These are phyloP conservation scores for Stegodyphus dumicola DNA, from an alignment of 1,140 invertebrate genomes.

Conservation along the genomic window DNA sequence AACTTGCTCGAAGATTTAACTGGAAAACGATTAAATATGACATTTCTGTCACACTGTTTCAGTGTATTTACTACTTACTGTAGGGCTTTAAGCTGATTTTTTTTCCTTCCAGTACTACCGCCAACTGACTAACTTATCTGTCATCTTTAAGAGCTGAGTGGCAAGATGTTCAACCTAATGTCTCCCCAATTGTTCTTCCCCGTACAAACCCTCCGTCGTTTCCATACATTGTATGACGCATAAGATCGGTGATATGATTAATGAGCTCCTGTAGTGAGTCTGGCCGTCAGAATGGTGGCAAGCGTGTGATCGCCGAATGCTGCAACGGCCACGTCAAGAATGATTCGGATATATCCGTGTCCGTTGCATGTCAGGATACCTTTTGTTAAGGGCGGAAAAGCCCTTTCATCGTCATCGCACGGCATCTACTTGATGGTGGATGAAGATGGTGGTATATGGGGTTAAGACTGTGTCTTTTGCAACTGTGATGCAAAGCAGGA, in stretches of 20 bases:
- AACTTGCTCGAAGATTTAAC: too few relatives aligned
- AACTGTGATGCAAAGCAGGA: too few relatives aligned
- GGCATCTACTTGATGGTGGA: too few relatives aligned
- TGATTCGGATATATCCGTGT: background rate
- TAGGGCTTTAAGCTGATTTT: background rate
- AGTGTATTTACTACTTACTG: background rate
- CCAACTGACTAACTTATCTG: conserved; percentile 1
- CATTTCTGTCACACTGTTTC: too few relatives aligned
- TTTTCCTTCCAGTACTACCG: too few relatives aligned
- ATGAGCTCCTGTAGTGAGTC: conserved; percentile 35
- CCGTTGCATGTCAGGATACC: conserved; percentile 5
- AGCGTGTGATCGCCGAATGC: conserved; percentile 18
- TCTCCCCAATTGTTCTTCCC: background rate
- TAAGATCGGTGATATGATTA: conserved; percentile 36
- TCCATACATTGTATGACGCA: conserved; percentile 2
- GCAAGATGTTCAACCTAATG: background rate
- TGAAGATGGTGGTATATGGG: too few relatives aligned
- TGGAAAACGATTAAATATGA: too few relatives aligned
- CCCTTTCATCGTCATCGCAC: conserved; percentile 17
- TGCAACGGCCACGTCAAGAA: conserved; percentile 12
- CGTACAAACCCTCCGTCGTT: background rate
- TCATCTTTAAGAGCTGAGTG: background rate
- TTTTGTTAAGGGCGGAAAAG: conserved; percentile 27
- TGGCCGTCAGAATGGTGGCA: conserved; percentile 35
- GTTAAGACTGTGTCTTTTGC: too few relatives aligned